Conservation (phyloP, 2,888 invertebrate species). For the Capitulum mitella region DNA sequence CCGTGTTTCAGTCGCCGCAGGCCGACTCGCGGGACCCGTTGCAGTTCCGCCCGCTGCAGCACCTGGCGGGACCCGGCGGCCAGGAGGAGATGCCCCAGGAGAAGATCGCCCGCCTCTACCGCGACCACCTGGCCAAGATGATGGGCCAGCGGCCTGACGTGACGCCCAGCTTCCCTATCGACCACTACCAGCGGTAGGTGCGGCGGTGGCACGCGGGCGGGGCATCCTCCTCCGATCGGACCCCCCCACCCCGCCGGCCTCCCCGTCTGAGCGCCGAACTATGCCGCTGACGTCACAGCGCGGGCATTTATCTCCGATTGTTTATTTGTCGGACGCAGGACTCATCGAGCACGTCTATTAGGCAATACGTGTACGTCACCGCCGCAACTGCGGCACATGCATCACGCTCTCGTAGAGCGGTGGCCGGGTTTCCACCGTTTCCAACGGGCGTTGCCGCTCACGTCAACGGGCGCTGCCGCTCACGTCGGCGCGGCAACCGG, state of each 20-base stretch:
- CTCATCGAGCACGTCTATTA: background rate
- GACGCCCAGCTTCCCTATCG: conserved; percentile 31
- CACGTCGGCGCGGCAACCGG: too few species aligned
- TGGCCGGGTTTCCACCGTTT: too few species aligned
- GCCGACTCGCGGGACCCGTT: background rate
- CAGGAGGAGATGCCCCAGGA: conserved; percentile 63
- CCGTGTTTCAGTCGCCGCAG: conserved; percentile 4
- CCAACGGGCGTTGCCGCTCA: too few species aligned
- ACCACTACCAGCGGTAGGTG: conserved; percentile 30
- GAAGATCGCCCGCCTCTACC: conserved; percentile 88
- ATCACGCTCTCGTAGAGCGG: background rate
- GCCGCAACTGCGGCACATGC: background rate
- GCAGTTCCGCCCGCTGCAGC: background rate
- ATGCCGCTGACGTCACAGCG: too few species aligned
- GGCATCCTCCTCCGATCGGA: too few species aligned
- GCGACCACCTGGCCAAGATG: conserved; percentile 87
- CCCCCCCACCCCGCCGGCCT: too few species aligned
- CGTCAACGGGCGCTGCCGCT: too few species aligned
- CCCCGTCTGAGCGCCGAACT: background rate
- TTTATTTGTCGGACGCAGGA: background rate
- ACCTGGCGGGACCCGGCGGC: conserved; percentile 1
- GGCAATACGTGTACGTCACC: background rate
- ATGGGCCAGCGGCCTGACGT: conserved; percentile 48
- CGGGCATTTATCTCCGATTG: background rate
- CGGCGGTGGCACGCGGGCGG: too few species aligned